Percentiles rank a stretch among this genome's conserved stretches.
These are phyloP conservation scores for Drosophila triauraria DNA, from an alignment of 1,140 invertebrate genomes.

Conservation along the genomic window DNA sequence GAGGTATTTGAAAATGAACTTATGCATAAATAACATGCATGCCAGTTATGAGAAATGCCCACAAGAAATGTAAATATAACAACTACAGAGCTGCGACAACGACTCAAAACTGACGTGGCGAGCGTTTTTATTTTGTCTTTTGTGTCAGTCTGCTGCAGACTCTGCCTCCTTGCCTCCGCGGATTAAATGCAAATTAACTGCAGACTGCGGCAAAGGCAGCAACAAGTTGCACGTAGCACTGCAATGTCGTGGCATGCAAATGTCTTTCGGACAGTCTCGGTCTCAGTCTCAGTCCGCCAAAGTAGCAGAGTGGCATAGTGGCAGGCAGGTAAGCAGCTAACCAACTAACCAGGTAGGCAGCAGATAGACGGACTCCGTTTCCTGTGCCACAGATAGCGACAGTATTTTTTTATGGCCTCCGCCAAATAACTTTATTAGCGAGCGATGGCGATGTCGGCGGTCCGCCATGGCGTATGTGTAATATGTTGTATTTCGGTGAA, in stretches of 20 bases:
- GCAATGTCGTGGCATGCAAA: constrained; percentile 63
- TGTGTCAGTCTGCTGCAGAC: constrained; percentile 24
- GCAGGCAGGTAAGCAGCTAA: constrained; percentile 32
- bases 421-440: constrained; percentile 79
- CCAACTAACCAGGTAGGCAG: constrained; percentile 26
- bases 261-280: constrained; percentile 38
- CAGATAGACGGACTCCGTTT: constrained; percentile 51
- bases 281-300: constrained; percentile 20
- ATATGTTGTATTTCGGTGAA: constrained; percentile 63
- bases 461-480: constrained; percentile 47
- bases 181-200: constrained; percentile 83
- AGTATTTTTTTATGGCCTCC: constrained; percentile 65
- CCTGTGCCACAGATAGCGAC: constrained; percentile 79
- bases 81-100: constrained; percentile 51
- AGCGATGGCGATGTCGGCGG: constrained; percentile 34
- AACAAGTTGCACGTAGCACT: constrained; percentile 79
- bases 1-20: constrained; percentile 36
- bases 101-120: constrained; percentile 56
- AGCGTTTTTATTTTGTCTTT: constrained; percentile 50
- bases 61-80: constrained; percentile 50
- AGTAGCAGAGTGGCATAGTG: constrained; percentile 33
- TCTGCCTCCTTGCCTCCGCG: constrained; percentile 40
- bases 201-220: constrained; percentile 57
- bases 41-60: constrained; percentile 53
- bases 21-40: constrained; percentile 44